phyloP scores from a whole-genome alignment of 2,797 vertebrate genomes.

The Notamacropus eugenii region DNA sequence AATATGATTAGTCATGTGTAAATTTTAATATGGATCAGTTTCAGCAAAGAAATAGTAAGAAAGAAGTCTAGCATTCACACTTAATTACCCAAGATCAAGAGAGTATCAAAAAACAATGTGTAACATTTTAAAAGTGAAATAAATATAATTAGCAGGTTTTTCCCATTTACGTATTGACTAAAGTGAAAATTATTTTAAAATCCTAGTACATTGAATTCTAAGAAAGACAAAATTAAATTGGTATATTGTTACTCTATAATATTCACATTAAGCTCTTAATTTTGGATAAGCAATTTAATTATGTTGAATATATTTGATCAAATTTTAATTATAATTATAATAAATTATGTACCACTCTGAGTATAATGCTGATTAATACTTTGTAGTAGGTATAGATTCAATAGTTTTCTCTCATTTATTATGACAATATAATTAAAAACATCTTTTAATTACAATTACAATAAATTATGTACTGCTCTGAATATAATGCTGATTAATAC shows the following conservation, averaged over 20 bases:
- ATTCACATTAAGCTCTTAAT: slow-evolving; percentile 63
- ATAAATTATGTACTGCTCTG: slow-evolving; percentile 52
- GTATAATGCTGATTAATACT: slow-evolving; percentile 55
- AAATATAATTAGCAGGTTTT: slow-evolving; percentile 37
- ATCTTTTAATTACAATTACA: slow-evolving; percentile 69
- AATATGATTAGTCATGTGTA: slow-evolving; percentile 41
- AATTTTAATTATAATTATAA: slow-evolving; percentile 71
- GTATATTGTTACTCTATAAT: slow-evolving; percentile 58
- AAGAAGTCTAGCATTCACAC: slow-evolving; percentile 53
- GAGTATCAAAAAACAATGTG: slow-evolving; percentile 47
- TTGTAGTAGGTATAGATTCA: slow-evolving; percentile 48
- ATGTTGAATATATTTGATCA: slow-evolving; percentile 46
- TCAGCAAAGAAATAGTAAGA: not conserved
- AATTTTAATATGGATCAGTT: slow-evolving; percentile 51
- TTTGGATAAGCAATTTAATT: slow-evolving; percentile 73
- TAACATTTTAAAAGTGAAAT: slow-evolving; percentile 45
- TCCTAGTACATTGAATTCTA: slow-evolving; percentile 16
- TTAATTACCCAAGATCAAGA: slow-evolving; percentile 5
- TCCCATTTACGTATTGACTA: slow-evolving; percentile 60
- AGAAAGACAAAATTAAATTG: slow-evolving; percentile 56
- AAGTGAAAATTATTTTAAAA: slow-evolving; percentile 68
- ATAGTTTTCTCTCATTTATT: slow-evolving; percentile 39
- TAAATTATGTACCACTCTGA: slow-evolving; percentile 49
- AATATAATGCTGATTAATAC: slow-evolving; percentile 55
- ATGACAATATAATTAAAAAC: slow-evolving; percentile 59